phyloP scores from a whole-genome alignment of 1,140 invertebrate species.

The Dryas iulia region DNA sequence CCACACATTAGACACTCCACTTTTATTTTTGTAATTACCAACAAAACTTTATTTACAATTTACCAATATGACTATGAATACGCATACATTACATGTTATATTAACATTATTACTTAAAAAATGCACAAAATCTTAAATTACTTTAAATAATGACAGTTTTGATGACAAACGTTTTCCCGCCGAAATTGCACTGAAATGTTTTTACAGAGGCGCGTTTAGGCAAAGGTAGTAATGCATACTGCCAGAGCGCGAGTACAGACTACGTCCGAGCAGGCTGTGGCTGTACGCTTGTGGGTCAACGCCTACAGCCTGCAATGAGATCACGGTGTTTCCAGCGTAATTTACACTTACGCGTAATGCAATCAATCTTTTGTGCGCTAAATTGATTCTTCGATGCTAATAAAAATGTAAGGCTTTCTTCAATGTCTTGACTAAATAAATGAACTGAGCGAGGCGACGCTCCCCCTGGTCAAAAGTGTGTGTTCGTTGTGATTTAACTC shows the following conservation, averaged over 20 bases:
- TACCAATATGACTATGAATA: background rate
- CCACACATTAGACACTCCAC: slow-evolving; percentile 49
- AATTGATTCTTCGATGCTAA: background rate
- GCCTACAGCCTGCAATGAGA: slow-evolving; percentile 68
- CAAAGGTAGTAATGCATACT: slow-evolving; percentile 52
- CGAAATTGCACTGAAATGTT: background rate
- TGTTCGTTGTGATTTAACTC: no score
- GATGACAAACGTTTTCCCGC: slow-evolving; percentile 1
- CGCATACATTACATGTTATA: background rate
- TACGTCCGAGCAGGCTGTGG: slow-evolving; percentile 22
- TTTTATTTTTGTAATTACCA: slow-evolving; percentile 9
- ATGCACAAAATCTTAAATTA: background rate
- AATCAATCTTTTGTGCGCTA: slow-evolving; percentile 13
- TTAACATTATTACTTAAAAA: background rate
- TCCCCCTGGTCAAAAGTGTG: no score
- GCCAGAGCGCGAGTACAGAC: slow-evolving; percentile 38
- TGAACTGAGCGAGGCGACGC: no score
- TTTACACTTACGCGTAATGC: slow-evolving; percentile 58
- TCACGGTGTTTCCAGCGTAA: slow-evolving; percentile 64
- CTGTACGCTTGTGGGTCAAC: slow-evolving; percentile 52
- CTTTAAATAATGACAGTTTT: background rate
- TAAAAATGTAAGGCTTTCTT: background rate
- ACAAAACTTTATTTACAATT: slow-evolving; percentile 3
- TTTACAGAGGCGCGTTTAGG: slow-evolving; percentile 26
- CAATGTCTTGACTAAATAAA: background rate